Percentiles rank a stretch among this genome's conserved stretches.
phyloP scores from a whole-genome alignment of 2,888 invertebrate species.

The Linnaemya tessellans region DNA sequence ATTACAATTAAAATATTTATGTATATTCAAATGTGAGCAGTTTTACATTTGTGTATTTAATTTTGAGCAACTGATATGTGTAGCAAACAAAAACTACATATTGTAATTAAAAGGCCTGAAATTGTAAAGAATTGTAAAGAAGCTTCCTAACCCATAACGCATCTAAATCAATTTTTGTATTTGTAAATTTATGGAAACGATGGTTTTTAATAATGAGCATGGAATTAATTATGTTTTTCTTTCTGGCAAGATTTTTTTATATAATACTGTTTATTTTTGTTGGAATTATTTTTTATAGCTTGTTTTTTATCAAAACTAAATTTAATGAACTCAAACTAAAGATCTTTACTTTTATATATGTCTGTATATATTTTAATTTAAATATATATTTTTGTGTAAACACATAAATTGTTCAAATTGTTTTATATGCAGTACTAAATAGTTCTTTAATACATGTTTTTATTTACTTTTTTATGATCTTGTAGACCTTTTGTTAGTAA shows the following conservation, averaged over 20 bases:
- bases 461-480: slow-evolving; percentile 54
- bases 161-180: neutral
- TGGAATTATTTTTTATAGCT: slow-evolving; percentile 15
- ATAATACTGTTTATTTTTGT: slow-evolving; percentile 56
- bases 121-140: no score
- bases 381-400: slow-evolving; percentile 60
- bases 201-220: neutral
- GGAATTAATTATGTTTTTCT: neutral
- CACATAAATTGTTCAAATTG: slow-evolving; percentile 51
- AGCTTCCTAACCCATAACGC: neutral
- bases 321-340: slow-evolving; percentile 57
- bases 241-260: slow-evolving; percentile 37
- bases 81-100: neutral
- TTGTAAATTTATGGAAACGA: neutral
- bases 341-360: neutral
- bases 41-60: neutral
- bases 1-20: neutral
- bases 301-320: slow-evolving; percentile 50
- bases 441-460: slow-evolving; percentile 57
- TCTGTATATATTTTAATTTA: slow-evolving; percentile 26
- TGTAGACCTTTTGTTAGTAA: slow-evolving; percentile 66
- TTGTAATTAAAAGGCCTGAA: neutral
- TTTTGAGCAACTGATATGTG: slow-evolving; percentile 42
- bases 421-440: slow-evolving; percentile 37
- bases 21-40: no score